A percentile compares a stretch with the other conserved stretches of the same genome.
Conservation (phyloP, 2,113 vertebrate species). For the Chaetodon auriga region DNA sequence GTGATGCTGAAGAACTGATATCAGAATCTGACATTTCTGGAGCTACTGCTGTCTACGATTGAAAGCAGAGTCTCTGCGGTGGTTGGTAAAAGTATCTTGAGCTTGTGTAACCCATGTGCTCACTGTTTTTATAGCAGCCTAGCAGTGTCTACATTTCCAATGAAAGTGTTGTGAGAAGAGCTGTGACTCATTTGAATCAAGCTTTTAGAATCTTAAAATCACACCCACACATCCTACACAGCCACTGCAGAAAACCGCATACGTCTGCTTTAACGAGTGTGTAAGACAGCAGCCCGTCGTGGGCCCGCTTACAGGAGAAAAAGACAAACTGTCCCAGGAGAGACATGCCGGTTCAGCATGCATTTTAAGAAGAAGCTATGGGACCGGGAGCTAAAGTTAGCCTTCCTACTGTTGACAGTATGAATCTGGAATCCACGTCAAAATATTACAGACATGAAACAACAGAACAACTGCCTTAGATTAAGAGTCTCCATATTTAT, state of each 20-base stretch:
- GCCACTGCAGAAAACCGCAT: slow-evolving; percentile 2
- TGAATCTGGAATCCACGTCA: slow-evolving; percentile 45
- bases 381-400: slow-evolving; percentile 47
- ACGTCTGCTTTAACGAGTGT: not conserved
- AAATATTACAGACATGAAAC: slow-evolving; percentile 26
- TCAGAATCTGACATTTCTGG: too few relatives aligned
- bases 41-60: not conserved
- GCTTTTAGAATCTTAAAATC: not conserved
- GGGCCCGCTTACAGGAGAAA: slow-evolving; percentile 10
- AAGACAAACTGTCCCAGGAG: slow-evolving; percentile 53
- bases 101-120: not conserved
- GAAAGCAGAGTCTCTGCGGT: not conserved
- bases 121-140: not conserved
- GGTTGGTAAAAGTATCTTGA: not conserved
- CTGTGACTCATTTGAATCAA: not conserved
- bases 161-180: not conserved
- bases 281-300: slow-evolving; percentile 24
- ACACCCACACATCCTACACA: not conserved
- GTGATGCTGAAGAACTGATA: too few relatives aligned
- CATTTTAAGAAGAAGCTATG: slow-evolving; percentile 36
- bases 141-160: not conserved
- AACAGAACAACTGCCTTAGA: not conserved
- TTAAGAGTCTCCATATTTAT: not conserved
- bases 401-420: slow-evolving; percentile 28
- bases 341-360: slow-evolving; percentile 1